Base-by-base conservation (phyloP, 2,113 vertebrate genomes). In the Sapajus apella region DNA sequence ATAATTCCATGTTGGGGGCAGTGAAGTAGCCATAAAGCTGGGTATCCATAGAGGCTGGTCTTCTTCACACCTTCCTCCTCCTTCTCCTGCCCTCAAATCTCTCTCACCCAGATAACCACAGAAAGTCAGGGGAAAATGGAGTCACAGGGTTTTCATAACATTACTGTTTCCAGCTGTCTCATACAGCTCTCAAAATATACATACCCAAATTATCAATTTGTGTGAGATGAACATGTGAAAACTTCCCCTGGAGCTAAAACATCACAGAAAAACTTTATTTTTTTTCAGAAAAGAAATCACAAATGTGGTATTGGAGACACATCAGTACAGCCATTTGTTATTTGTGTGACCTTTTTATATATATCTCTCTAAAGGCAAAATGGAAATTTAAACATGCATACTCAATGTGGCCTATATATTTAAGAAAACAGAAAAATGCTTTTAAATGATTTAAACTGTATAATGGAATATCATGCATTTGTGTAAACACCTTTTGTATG, bases 351-450 rank as follows among this genome's bases (percentile, higher is more conserved):
- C 68, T 95, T 96, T 77, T n/a, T 40, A 18, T 40, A 66, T 61
- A 30, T 30, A 0, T 61, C 58, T 94, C 85, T 97, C 83, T 97
- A 55, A 96, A 95, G 91, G 83, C 75, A 91, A 94, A 84, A 50
- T 75, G 56, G 70, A 96, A 95, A 97, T 95, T 95, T 93, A 66
- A 95, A 68, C 64, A 90, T 79, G 37, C 76, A 68, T 83, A 87
- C 79, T 77, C 72, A 92, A 82, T 47, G 47, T 14, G 89, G 40
- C 52, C 20, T 47, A 32, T 87, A 8, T 70, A 87, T 94, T 90
- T 95, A 93, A 95, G 70, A 91, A 96, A 93, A 87, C 11, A 93
- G 85, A 77, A 92, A 95, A 95, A 76, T 70, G 64, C 30, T 95
- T 93, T 96, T 95, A 87, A 91, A 93, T 55, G 90, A 86, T 73